Base-by-base conservation (phyloP, 2,113 vertebrate species). In the Dermatemys mawii region DNA sequence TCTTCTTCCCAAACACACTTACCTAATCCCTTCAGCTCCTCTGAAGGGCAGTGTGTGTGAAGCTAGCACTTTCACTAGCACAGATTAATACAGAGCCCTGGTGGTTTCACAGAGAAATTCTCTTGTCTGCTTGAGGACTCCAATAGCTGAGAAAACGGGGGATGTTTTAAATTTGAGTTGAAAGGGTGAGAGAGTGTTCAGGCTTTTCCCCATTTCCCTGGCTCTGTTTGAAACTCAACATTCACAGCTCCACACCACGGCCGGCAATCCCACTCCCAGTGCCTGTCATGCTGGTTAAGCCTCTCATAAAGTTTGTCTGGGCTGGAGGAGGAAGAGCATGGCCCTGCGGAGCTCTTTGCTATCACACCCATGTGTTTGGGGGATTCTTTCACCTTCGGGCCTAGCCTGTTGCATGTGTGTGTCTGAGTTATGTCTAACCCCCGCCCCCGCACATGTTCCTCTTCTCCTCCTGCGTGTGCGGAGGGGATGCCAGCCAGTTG, bases 401-500 rank as follows among this genome's bases (percentile, higher is more conserved):
- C 26, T n/a, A 84, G 54, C 54, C 46, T 57, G 67, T 75, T 63
- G 55, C 38, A 17, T 38, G 63, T 27, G 19, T 10, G 54, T 51
- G 81, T 50, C 41, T 48, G 12, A 12, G 21, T 8, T 49, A 35
- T 10, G 35, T 19, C 63, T n/a, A 70, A 38, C 19, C 2, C 63
- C 9, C 63, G 3, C 19, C 19, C 63, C 3, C 19, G 7, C 44
- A n/a, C 82, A 11, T 0, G 27, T 17, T 1, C 35, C 78, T 19
- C 21, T 38, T 44, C 87, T 46, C 46, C 87, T 55, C 55, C 91
- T 57, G 29, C 78, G 67, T 54, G 10, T 1, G 19, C 41, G 6
- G 55, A 50, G 35, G 80, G 91, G 95, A 83, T 13, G 49, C 78
- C 89, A 94, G 93, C 93, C 95, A 94, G 93, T 92, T 94, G 50